These are phyloP conservation scores for Deilephila elpenor DNA, from an alignment of 2,888 invertebrate species.

Conservation along the genomic window DNA sequence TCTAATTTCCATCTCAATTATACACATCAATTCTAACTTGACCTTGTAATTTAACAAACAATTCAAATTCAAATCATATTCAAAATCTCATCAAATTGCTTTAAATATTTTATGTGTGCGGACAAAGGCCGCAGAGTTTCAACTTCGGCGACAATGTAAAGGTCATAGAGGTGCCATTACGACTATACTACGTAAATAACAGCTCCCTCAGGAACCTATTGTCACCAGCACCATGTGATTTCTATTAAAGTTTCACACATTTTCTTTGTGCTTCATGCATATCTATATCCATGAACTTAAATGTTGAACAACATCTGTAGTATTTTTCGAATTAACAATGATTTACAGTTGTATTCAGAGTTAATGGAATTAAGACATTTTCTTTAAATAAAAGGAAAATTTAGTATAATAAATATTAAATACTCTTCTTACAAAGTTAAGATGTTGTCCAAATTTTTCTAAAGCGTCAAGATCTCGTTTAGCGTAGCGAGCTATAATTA, in stretches of 20 bases:
- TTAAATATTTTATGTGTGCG: constrained; percentile 34
- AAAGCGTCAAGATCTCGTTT: not conserved
- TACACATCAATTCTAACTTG: not conserved
- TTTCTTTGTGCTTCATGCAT: constrained; percentile 45
- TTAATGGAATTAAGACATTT: no score
- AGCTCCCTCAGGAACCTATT: constrained; percentile 62
- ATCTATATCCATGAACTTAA: not conserved
- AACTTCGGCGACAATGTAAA: constrained; percentile 52
- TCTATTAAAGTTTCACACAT: constrained; percentile 57
- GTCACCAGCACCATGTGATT: constrained; percentile 62
- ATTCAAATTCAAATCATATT: constrained; percentile 28
- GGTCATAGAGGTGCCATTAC: constrained; percentile 43
- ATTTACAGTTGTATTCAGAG: no score
- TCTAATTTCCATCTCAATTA: not conserved
- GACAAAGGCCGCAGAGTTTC: constrained; percentile 59
- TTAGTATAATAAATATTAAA: constrained; percentile 1
- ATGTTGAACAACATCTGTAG: no score
- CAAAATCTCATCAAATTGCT: constrained; percentile 16
- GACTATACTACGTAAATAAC: constrained; percentile 45
- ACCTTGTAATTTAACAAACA: not conserved
- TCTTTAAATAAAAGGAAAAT: not conserved
- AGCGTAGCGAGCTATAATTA: not conserved
- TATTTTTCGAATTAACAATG: no score
- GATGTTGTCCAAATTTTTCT: not conserved
- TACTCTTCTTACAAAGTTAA: not conserved